Conservation (phyloP, 2,797 vertebrate genomes). For the Siniperca scherzeri region DNA sequence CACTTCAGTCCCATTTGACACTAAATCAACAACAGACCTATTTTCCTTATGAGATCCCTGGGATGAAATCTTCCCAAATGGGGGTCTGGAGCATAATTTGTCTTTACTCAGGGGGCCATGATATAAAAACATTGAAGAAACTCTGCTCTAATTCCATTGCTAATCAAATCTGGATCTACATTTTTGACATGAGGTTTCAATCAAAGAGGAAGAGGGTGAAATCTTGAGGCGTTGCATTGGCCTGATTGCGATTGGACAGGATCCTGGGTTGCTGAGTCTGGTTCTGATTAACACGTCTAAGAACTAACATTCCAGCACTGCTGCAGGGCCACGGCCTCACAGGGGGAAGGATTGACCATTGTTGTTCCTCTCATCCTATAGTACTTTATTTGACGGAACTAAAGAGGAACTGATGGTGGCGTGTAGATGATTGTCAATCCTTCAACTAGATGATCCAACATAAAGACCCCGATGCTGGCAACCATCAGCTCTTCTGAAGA, state of each 20-base stretch:
- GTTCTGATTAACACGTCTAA: constrained; percentile 81
- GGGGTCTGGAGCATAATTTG: constrained; percentile 46
- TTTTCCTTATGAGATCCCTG: constrained; percentile 14
- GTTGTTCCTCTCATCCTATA: constrained; percentile 14
- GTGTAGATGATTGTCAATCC: constrained; percentile 11
- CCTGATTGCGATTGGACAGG: constrained; percentile 70
- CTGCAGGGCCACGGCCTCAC: constrained; percentile 43
- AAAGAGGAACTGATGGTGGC: constrained; percentile 39
- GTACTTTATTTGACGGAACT: constrained; percentile 32
- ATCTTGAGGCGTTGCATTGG: constrained; percentile 62
- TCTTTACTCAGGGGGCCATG: constrained; percentile 28
- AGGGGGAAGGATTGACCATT: constrained; percentile 20
- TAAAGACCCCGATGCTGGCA: constrained; percentile 10
- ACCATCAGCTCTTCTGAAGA: neutral
- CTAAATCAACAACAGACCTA: constrained; percentile 62
- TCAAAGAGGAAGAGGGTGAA: constrained; percentile 48
- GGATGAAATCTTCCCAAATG: constrained; percentile 47
- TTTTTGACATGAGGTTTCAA: constrained; percentile 61
- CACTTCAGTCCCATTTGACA: constrained; percentile 37
- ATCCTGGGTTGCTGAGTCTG: constrained; percentile 73
- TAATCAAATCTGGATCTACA: constrained; percentile 66
- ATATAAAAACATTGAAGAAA: constrained; percentile 38
- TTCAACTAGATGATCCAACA: neutral
- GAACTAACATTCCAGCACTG: constrained; percentile 75
- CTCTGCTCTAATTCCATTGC: constrained; percentile 36